Conservation (phyloP, 2,888 invertebrate genomes). For the Leucophenga montana region DNA sequence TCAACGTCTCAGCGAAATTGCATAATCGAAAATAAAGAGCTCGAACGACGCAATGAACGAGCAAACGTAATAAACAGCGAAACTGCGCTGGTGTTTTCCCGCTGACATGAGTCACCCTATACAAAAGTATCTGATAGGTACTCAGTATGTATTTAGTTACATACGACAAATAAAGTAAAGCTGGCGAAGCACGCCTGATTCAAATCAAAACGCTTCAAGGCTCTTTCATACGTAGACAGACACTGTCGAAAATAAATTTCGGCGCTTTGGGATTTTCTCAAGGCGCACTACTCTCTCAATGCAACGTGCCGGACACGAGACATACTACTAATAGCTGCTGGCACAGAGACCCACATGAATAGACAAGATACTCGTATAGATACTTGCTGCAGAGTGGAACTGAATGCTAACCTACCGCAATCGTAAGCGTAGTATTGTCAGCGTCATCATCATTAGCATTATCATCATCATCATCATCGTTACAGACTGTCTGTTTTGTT, state of each 20-base stretch:
- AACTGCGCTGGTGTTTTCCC: constrained; percentile 49
- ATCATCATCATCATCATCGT: too few relatives aligned
- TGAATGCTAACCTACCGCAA: constrained; percentile 59
- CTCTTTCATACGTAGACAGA: constrained; percentile 36
- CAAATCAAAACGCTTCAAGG: constrained; percentile 62
- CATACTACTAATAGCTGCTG: constrained; percentile 50
- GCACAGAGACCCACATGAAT: constrained; percentile 50
- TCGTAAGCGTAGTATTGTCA: constrained; percentile 48
- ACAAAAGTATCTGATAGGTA: neutral
- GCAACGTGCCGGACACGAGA: constrained; percentile 51
- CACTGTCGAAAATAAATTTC: constrained; percentile 50
- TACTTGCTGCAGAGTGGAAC: neutral
- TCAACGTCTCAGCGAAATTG: constrained; percentile 21
- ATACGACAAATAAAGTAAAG: neutral
- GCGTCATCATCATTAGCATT: constrained; percentile 41
- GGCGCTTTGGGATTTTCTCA: constrained; percentile 62
- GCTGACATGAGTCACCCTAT: constrained; percentile 50
- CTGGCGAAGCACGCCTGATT: neutral
- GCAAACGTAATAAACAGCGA: neutral
- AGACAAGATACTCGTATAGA: too few relatives aligned
- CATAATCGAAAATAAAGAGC: constrained; percentile 7
- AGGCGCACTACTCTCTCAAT: constrained; percentile 47
- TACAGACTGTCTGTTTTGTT: constrained; percentile 28
- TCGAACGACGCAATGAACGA: constrained; percentile 4
- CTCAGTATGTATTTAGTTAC: neutral